Base-by-base conservation (phyloP, 2,888 invertebrate genomes). In the Steinernema scapterisci region DNA sequence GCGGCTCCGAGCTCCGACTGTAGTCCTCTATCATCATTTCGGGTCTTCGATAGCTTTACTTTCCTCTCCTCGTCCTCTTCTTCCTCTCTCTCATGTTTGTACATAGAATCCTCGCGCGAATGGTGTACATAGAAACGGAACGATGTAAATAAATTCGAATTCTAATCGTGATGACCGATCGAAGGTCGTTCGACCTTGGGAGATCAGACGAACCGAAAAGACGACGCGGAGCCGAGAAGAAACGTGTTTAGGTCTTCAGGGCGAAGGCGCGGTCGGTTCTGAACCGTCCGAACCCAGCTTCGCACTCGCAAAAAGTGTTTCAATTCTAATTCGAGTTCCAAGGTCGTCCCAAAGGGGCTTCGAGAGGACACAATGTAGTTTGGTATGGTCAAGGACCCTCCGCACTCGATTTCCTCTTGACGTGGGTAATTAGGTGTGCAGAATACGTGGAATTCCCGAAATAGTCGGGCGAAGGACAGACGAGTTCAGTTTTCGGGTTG, bases 21-120 rank as follows among this genome's bases (percentile, higher is more conserved):
- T 25, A 54, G 21, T 25, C 63, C 63, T 23, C 6, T 25, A 31
- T 38, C 63, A 1, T 63, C 23, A 7, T 63, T 63, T 63, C 63
- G 63, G 63, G 63, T 63, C 63, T 25, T 38, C 48, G 63, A 63
- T 31, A 63, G 63, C 63, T 63, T 63, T 63, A 63, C 63, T 48
- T 48, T 48, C 19, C 19, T 16, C 48, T n/a, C 16, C 48, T 48
- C 5, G n/a, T 38, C 16, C 48, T 48, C 48, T 48, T 48, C 48
- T 19, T 48, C 48, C 31, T 16, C 19, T 38, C 21, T 19, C 52
- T 5, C 21, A 13, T 63, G 63, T 63, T 63, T 63, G 63, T 63
- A 63, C 63, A 63, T 52, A 52, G 23, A 38, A 38, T 38, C 38
- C 38, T 9, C 52, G 52, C 23, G 21, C 38, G 38, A 38, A n/a